Base-by-base conservation (phyloP, 2,113 vertebrate species). In the Daphoenositta chrysoptera region DNA sequence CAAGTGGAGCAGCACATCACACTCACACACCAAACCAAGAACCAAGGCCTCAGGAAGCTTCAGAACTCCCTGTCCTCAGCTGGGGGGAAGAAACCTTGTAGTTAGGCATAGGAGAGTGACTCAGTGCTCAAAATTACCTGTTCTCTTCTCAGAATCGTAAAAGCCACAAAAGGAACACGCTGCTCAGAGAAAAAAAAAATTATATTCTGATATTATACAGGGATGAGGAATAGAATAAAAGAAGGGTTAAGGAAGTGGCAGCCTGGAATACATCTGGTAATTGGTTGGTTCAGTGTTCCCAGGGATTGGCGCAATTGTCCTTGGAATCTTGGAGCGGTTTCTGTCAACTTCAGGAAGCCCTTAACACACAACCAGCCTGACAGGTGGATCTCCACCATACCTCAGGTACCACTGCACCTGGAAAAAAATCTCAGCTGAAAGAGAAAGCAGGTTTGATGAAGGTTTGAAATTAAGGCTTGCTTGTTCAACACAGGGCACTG, bases 1-100 rank as follows among this genome's bases (percentile, higher is more conserved):
- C 93, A 94, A 93, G 82, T 85, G 82, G 58, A 91, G 93, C 90
- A 94, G 90, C 73, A 90, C 94, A 85, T 89, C 91, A 57, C 48
- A 45, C 33, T 76, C 81, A 81, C 68, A 76, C 82, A 92, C 51
- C 33, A 17, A 91, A 76, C 54, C 78, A 84, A 93, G 90, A 89
- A 53, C 48, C 78, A 69, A 87, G 89, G 93, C 82, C 37, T 76
- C 58, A 85, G 73, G 82, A 95, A 92, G 58, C 58, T 69, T 87
- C 75, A 85, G 78, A 93, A 73, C 54, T 87, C 87, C 26, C 73
- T 80, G 82, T 88, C 63, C 70, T 83, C 87, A 88, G 63, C 66
- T 64, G 10, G 20, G 40, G 51, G n/a, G 28, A 64, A 83, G 30
- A 76, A 66, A 86, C 20, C 12, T 19, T 58, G 33, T 42, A 66